phyloP scores from a whole-genome alignment of 1,140 invertebrate species.

The Calliphora vicina region DNA sequence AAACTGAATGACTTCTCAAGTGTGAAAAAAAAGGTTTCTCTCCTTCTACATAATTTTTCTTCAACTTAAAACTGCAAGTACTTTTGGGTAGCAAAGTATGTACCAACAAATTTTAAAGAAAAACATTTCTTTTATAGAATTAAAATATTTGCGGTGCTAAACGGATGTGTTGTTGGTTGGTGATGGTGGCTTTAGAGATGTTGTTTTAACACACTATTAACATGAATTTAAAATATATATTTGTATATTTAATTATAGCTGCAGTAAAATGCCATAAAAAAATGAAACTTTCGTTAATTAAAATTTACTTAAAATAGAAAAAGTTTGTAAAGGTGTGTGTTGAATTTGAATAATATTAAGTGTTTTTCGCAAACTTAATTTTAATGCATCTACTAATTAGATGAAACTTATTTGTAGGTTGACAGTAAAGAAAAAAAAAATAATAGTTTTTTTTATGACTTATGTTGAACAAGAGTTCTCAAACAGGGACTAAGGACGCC shows the following conservation, averaged over 20 bases:
- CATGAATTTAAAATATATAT: background rate
- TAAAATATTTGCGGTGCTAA: background rate
- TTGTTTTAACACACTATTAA: background rate
- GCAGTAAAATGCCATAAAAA: background rate
- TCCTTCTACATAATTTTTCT: too few species aligned
- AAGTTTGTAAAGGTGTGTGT: background rate
- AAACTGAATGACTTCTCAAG: too few species aligned
- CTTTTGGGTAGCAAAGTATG: too few species aligned
- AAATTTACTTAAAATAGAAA: background rate
- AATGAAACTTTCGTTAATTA: background rate
- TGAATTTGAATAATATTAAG: background rate
- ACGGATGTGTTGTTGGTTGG: background rate
- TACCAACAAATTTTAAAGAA: background rate
- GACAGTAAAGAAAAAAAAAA: too few species aligned
- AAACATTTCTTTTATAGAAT: background rate
- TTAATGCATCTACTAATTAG: too few species aligned
- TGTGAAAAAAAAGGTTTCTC: too few species aligned
- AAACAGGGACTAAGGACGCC: too few species aligned
- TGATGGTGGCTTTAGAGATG: background rate
- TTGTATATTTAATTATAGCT: background rate
- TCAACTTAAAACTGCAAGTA: too few species aligned
- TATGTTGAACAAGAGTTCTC: too few species aligned
- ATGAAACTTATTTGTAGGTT: too few species aligned
- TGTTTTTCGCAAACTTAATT: background rate
- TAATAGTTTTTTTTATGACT: too few species aligned